phyloP scores from a whole-genome alignment of 2,888 invertebrate genomes.

The Morpho deidamia region DNA sequence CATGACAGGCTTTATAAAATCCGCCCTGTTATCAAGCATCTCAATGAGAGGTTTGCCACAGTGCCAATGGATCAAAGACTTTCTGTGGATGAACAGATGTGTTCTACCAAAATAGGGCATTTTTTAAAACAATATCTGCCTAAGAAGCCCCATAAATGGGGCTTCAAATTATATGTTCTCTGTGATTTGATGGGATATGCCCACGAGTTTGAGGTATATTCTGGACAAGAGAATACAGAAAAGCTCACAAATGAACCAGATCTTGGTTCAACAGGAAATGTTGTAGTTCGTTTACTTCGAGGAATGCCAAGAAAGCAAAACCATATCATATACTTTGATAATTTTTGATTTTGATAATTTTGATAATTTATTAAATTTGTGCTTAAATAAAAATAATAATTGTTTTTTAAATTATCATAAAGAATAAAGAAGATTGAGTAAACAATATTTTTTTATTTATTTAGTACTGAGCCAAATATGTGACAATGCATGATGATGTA shows the following conservation, averaged over 20 bases:
- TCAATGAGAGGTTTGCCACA: slow-evolving; percentile 34
- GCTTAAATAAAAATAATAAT: slow-evolving; percentile 34
- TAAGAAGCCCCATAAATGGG: slow-evolving; percentile 27
- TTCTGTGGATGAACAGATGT: slow-evolving; percentile 31
- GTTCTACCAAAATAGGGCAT: slow-evolving; percentile 35
- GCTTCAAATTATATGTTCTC: slow-evolving; percentile 20
- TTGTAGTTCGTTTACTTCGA: slow-evolving; percentile 31
- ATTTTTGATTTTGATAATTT: too few relatives aligned
- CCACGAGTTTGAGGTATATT: slow-evolving; percentile 33
- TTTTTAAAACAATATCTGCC: slow-evolving; percentile 30
- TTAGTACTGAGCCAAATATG: slow-evolving; percentile 30
- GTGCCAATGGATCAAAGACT: slow-evolving; percentile 34
- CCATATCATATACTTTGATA: slow-evolving; percentile 35
- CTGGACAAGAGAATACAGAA: slow-evolving; percentile 38
- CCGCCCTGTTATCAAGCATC: slow-evolving; percentile 28
- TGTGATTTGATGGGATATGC: slow-evolving; percentile 29
- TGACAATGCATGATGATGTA: slow-evolving; percentile 31
- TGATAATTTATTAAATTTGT: slow-evolving; percentile 39
- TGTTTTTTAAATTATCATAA: slow-evolving; percentile 38
- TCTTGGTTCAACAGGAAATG: slow-evolving; percentile 21
- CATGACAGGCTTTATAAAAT: slow-evolving; percentile 31
- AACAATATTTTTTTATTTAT: slow-evolving; percentile 19
- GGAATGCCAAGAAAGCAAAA: slow-evolving; percentile 31
- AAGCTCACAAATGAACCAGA: slow-evolving; percentile 25
- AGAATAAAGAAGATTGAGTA: slow-evolving; percentile 21